Evolutionary conservation across 2,113 vertebrate genomes (phyloP).

Genomic region (Chascanopsetta lugubris): DNA sequence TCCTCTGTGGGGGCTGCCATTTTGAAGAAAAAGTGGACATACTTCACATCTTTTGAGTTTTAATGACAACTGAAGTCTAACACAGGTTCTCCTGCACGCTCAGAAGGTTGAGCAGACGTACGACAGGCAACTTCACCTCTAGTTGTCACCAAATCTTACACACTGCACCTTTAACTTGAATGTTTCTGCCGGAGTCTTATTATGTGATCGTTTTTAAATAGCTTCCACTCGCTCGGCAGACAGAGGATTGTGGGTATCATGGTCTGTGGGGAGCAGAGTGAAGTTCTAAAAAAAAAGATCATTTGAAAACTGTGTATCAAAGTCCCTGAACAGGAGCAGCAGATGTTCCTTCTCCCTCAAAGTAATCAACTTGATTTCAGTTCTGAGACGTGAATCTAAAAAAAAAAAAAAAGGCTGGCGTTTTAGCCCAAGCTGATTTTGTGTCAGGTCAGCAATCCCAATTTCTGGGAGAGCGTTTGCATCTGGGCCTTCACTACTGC

Average conservation of each 20-base stretch:
- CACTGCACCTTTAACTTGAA: no score
- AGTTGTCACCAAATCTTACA: constrained; percentile 6
- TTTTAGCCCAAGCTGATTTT: constrained; percentile 2
- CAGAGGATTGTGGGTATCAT: background rate
- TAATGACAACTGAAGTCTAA: no score
- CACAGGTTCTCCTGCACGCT: no score
- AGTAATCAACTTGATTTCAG: background rate
- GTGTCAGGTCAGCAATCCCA: background rate
- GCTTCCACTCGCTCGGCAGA: background rate
- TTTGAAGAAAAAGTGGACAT: no score
- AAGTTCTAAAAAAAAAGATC: background rate
- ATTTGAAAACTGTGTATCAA: background rate
- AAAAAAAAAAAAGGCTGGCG: no score
- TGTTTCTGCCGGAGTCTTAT: constrained; percentile 15
- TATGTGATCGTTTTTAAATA: constrained; percentile 22
- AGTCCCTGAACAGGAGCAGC: background rate
- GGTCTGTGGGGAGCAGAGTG: background rate
- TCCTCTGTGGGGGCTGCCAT: no score
- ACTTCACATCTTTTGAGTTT: no score
- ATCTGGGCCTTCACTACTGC: background rate
- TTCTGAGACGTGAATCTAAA: background rate
- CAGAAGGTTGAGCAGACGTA: no score
- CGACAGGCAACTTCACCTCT: no score
- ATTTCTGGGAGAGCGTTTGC: constrained; percentile 4
- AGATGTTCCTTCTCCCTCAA: background rate